Evolutionary conservation across 2,797 vertebrate genomes (phyloP), one percentile per base, ranked within the genome.

Genomic region (Amniataba percoides): DNA sequence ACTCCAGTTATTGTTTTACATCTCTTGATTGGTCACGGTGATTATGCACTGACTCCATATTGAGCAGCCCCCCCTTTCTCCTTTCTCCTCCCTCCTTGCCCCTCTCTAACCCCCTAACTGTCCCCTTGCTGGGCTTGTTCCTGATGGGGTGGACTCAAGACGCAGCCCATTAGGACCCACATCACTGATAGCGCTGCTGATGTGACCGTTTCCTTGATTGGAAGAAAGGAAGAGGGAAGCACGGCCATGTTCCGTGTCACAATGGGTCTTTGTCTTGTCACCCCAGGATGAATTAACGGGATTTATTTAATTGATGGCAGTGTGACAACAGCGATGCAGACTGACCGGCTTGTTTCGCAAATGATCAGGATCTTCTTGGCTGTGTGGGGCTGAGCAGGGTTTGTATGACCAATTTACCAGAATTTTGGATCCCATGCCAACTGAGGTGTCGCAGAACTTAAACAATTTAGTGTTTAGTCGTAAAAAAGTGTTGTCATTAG

Each of bases 201-300:
- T 92, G 84, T 84, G 87, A 87, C 84, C 64, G 51, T 89, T 94
- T 94, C 83, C 87, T 90, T 86, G 93, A 94, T 81, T 90, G 85
- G 88, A 82, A 79, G 87, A 92, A 90, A 91, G 88, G 87, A 85
- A 87, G 76, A 87, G 87, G 83, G 84, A 75, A 85, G 80, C 86
- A 80, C 55, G 78, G 80, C 88, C 77, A 80, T 80, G 92, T 91
- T 89, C 85, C 65, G 81, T 88, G 88, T 89, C 90, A 89, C 93
- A 95, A 90, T 93, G 74, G 90, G 52, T 77, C 89, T 93, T 95
- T 95, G 94, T 96, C 83, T 83, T 36, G 39, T 92, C 87, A 82
- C 84, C 85, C 71, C 84, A 84, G 83, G 77, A 81, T 93, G 87
- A 95, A 95, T 94, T 94, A 95, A 93, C 82, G 36, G 83, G 89